phyloP scores from a whole-genome alignment of 2,888 invertebrate species.

The Pelosia muscerda region DNA sequence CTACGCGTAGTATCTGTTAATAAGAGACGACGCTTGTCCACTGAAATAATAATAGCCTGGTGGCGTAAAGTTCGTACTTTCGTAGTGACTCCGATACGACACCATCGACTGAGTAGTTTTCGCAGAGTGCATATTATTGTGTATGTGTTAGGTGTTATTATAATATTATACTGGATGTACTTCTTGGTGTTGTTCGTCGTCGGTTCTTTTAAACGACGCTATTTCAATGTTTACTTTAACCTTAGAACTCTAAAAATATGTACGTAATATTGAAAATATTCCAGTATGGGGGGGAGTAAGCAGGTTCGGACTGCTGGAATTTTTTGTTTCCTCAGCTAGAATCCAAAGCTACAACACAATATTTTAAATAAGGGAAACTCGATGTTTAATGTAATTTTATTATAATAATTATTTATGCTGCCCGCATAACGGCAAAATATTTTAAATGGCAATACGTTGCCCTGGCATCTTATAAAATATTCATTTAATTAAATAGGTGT shows the following conservation, averaged over 20 bases:
- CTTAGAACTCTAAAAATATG: slow-evolving; percentile 31
- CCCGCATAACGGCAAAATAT: not conserved
- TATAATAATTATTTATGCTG: slow-evolving; percentile 7
- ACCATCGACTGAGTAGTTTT: slow-evolving; percentile 47
- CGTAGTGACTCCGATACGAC: slow-evolving; percentile 30
- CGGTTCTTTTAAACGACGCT: slow-evolving; percentile 41
- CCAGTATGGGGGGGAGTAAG: slow-evolving; percentile 16
- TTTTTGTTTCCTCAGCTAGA: slow-evolving; percentile 28
- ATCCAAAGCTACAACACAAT: slow-evolving; percentile 30
- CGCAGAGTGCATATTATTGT: slow-evolving; percentile 32
- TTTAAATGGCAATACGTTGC: slow-evolving; percentile 30
- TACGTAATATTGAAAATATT: slow-evolving; percentile 24
- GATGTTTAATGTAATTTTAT: not conserved
- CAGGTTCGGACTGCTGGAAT: slow-evolving; percentile 15
- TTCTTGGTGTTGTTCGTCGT: slow-evolving; percentile 24
- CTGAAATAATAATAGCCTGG: not conserved
- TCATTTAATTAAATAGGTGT: slow-evolving; percentile 3
- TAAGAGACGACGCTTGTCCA: not conserved
- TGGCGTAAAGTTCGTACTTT: slow-evolving; percentile 29
- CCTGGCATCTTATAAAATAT: slow-evolving; percentile 29
- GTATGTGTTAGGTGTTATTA: slow-evolving; percentile 36
- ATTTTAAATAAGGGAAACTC: slow-evolving; percentile 25
- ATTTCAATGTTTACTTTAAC: slow-evolving; percentile 39
- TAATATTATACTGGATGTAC: slow-evolving; percentile 32
- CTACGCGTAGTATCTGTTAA: not conserved